phyloP scores from a whole-genome alignment of 2,888 invertebrate genomes.

The Pristionchus arcanus region DNA sequence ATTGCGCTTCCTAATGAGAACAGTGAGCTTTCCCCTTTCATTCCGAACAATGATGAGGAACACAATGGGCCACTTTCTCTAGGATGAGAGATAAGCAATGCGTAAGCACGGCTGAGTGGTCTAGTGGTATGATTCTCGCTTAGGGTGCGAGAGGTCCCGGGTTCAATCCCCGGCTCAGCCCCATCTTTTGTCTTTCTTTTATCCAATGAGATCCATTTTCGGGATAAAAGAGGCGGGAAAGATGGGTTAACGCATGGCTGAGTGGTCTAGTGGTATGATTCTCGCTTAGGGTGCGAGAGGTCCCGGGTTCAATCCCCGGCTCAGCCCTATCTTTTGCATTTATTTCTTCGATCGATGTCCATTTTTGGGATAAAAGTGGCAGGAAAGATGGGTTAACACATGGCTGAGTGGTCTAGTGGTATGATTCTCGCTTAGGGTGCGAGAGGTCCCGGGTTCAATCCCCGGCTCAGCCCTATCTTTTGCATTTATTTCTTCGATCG shows the following conservation, averaged over 20 bases:
- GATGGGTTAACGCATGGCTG: constrained; percentile 57
- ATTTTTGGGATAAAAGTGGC: not conserved
- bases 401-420: constrained; percentile 79
- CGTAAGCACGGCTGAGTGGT: constrained; percentile 50
- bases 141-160: constrained; percentile 77
- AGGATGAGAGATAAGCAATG: not conserved
- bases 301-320: constrained; percentile 78
- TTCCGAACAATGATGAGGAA: not conserved
- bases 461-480: constrained; percentile 57
- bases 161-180: constrained; percentile 71
- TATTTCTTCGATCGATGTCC: not conserved
- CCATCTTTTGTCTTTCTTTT: constrained; percentile 46
- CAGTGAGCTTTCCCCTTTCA: not conserved
- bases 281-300: constrained; percentile 80
- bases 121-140: constrained; percentile 77
- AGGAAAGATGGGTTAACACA: not conserved
- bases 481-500: not conserved
- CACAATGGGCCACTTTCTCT: not conserved
- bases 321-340: constrained; percentile 38
- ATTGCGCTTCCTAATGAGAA: too few relatives aligned
- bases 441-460: constrained; percentile 80
- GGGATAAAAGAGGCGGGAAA: not conserved
- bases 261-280: constrained; percentile 80
- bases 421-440: constrained; percentile 80
- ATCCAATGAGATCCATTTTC: not conserved